phyloP scores from a whole-genome alignment of 2,888 invertebrate genomes.

The Branchinecta sandiegonensis region DNA sequence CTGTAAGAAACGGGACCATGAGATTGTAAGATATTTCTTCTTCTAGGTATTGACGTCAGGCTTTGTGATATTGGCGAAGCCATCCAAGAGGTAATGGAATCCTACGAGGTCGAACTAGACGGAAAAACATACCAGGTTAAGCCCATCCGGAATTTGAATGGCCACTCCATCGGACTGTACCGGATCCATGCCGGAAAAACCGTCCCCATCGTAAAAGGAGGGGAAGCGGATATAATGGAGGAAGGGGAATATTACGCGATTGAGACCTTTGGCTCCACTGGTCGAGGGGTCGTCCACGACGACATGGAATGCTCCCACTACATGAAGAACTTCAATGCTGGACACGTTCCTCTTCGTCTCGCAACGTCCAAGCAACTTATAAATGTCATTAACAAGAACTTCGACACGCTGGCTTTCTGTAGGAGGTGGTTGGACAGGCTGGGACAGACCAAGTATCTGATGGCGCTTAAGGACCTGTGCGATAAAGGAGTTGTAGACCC shows the following conservation, averaged over 20 bases:
- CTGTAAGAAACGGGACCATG: background rate
- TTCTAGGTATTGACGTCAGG: constrained; percentile 89
- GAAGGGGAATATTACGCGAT: constrained; percentile 98
- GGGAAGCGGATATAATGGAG: constrained; percentile 95
- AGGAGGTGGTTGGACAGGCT: constrained; percentile 96
- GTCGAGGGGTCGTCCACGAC: constrained; percentile 84
- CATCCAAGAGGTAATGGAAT: constrained; percentile 99
- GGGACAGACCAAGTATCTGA: constrained; percentile 91
- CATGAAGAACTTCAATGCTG: constrained; percentile 94
- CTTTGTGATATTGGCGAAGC: constrained; percentile 90
- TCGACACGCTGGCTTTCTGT: constrained; percentile 95
- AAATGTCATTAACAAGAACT: constrained; percentile 86
- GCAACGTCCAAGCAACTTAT: constrained; percentile 83
- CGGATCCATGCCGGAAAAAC: constrained; percentile 86
- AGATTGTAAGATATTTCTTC: constrained; percentile 34
- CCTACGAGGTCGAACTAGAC: constrained; percentile 92
- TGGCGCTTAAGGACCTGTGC: constrained; percentile 95
- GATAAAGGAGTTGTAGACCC: constrained; percentile 96
- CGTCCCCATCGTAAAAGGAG: constrained; percentile 97
- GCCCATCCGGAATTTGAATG: constrained; percentile 94
- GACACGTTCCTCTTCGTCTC: constrained; percentile 74
- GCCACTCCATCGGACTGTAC: constrained; percentile 98
- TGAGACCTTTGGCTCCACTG: constrained; percentile 98
- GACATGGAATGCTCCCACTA: constrained; percentile 99
- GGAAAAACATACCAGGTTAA: constrained; percentile 92